phyloP scores from a whole-genome alignment of 2,888 invertebrate genomes.

The Homarus gammarus region DNA sequence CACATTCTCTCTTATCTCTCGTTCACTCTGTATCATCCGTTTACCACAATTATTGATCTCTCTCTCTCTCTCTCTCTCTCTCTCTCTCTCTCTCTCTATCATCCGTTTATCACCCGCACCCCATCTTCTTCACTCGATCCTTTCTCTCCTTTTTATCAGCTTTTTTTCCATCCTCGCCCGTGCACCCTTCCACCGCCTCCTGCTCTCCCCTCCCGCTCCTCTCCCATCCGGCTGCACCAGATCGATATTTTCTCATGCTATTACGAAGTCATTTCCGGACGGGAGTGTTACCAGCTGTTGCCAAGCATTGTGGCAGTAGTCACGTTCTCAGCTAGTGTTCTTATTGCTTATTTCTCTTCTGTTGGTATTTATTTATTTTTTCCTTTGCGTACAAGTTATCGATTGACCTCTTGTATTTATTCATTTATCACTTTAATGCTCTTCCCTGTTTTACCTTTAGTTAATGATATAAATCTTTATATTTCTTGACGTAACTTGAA shows the following conservation, averaged over 20 bases:
- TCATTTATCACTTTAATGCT: neutral
- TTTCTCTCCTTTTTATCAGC: neutral
- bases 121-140: neutral
- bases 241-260: conserved; percentile 70
- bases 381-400: neutral
- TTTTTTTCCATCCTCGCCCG: neutral
- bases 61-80: neutral
- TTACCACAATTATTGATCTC: too few relatives aligned
- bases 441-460: neutral
- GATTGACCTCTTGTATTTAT: neutral
- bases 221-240: conserved; percentile 44
- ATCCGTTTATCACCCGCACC: neutral
- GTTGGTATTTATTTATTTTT: neutral
- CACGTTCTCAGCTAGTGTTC: too few relatives aligned
- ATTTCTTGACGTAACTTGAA: too few relatives aligned
- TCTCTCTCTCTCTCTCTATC: neutral
- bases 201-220: conserved; percentile 21
- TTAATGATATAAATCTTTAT: too few relatives aligned
- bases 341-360: too few relatives aligned
- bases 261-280: conserved; percentile 63
- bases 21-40: too few relatives aligned
- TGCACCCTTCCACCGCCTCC: conserved; percentile 6
- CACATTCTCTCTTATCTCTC: neutral
- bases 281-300: conserved; percentile 18
- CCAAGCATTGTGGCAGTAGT: neutral